Conservation (phyloP, 1,140 invertebrate genomes). For the Papilio machaon region DNA sequence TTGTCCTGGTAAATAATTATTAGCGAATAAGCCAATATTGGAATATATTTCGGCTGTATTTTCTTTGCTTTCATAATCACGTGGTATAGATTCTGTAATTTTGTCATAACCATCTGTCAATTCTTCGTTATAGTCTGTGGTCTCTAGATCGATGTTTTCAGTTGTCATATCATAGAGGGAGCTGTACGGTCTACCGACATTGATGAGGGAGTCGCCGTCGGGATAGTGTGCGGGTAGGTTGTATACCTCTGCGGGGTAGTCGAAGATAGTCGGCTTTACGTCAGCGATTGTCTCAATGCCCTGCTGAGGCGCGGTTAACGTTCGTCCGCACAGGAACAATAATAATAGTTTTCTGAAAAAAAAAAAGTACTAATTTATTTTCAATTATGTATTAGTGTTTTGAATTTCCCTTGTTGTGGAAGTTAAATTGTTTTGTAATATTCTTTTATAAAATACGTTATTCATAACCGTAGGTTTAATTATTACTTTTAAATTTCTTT, state of each 20-base stretch:
- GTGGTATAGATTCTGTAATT: not conserved
- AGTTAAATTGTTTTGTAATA: too few relatives aligned
- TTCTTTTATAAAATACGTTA: not conserved
- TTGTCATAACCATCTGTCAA: not conserved
- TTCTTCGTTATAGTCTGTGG: constrained; percentile 17
- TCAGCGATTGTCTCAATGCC: constrained; percentile 30
- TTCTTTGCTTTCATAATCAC: not conserved
- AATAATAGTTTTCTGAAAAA: constrained; percentile 32
- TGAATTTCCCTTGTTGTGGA: too few relatives aligned
- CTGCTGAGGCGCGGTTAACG: constrained; percentile 10
- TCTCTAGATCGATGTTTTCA: constrained; percentile 1
- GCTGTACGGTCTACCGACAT: not conserved
- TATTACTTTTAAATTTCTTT: too few relatives aligned
- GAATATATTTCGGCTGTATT: constrained; percentile 21
- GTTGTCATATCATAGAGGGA: constrained; percentile 4
- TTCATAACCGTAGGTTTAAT: not conserved
- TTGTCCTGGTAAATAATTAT: constrained; percentile 17
- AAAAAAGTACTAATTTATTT: too few relatives aligned
- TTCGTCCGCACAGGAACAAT: not conserved
- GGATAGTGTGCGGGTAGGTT: not conserved
- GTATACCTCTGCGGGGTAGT: constrained; percentile 1
- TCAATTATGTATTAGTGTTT: too few relatives aligned
- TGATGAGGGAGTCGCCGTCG: not conserved
- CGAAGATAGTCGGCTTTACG: constrained; percentile 25
- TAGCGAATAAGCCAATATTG: not conserved